A percentile compares a stretch with the other conserved stretches of the same genome.
phyloP scores from a whole-genome alignment of 1,140 invertebrate species.

The Euwallacea similis region DNA sequence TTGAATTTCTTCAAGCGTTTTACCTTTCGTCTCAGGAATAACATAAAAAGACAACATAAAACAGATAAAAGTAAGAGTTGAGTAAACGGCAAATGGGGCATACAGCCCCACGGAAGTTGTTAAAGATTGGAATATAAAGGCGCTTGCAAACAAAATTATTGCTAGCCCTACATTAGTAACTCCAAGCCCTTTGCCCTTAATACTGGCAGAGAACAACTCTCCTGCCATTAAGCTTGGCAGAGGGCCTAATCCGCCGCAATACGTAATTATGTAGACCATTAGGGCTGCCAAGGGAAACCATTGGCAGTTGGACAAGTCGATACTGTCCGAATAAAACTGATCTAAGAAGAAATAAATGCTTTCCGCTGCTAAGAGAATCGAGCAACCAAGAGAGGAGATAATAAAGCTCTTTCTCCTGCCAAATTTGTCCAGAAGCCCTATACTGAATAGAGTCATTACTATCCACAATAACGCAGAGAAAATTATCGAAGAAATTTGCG shows the following conservation, averaged over 20 bases:
- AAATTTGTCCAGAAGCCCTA: conserved; percentile 54
- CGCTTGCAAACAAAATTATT: neutral
- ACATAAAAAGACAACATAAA: conserved; percentile 5
- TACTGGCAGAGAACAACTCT: conserved; percentile 27
- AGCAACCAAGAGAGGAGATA: conserved; percentile 33
- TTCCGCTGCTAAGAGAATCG: conserved; percentile 50
- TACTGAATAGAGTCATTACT: conserved; percentile 57
- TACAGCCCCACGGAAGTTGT: conserved; percentile 22
- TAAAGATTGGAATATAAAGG: conserved; percentile 10
- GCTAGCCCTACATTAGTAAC: neutral
- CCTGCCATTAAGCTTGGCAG: conserved; percentile 12
- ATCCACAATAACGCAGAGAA: conserved; percentile 68
- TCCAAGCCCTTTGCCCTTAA: conserved; percentile 24
- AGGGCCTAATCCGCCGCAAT: conserved; percentile 29
- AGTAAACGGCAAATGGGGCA: conserved; percentile 29
- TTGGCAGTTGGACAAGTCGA: conserved; percentile 46
- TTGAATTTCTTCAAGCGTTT: conserved; percentile 26
- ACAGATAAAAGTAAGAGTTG: neutral
- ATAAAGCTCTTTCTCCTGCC: conserved; percentile 38
- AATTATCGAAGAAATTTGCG: conserved; percentile 54
- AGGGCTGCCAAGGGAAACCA: conserved; percentile 46
- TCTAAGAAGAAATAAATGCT: conserved; percentile 54
- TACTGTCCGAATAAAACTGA: conserved; percentile 4
- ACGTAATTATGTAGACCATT: conserved; percentile 42
- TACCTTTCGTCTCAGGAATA: conserved; percentile 21